Evolutionary conservation across 1,140 invertebrate genomes (phyloP), one percentile per base, ranked within the genome.

Genomic region (Archegozetes longisetosus): DNA sequence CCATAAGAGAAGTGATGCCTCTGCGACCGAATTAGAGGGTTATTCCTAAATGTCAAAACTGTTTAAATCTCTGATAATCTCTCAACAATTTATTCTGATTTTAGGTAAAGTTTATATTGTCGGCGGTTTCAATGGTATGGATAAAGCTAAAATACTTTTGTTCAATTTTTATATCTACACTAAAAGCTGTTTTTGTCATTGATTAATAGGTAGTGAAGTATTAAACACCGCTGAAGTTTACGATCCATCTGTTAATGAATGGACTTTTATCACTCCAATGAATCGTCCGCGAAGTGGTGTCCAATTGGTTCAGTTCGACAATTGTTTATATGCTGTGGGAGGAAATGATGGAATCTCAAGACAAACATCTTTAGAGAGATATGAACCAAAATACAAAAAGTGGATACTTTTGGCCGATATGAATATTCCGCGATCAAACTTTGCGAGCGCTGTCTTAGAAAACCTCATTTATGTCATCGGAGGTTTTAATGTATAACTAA

Each of bases 171-270:
- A 85, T 69, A 84, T 87, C 28, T 81, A 80, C 6, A 40, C 17
- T 40, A 40, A 9, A 40, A 40, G 17, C 17, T 40, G 17, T 40
- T 40, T 40, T 40, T 17, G n/a, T n/a, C n/a, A n/a, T n/a, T n/a
- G n/a, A n/a, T n/a, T n/a, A n/a, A n/a, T n/a, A 70, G 89, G 90
- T 0, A 80, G 82, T 58, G 85, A 90, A 66, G 91, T 85, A 67
- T 76, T 93, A 72, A 84, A 83, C 69, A 82, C 85, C 1, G 86
- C 82, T 0, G 90, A 94, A 71, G 79, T 82, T 51, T 95, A 88
- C 70, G 83, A 89, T 71, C 86, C 88, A 0, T 76, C 79, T 13
- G 78, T 77, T 0, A 86, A 93, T 71, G 80, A 85, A 64, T 95
- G 91, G 91, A 86, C 85, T 0, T 74, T 84, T 64, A 81, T 94